Evolutionary conservation across 2,113 vertebrate species (phyloP), one percentile per base, ranked within the genome.

Genomic region (Sterrhoptilus dennistouni): DNA sequence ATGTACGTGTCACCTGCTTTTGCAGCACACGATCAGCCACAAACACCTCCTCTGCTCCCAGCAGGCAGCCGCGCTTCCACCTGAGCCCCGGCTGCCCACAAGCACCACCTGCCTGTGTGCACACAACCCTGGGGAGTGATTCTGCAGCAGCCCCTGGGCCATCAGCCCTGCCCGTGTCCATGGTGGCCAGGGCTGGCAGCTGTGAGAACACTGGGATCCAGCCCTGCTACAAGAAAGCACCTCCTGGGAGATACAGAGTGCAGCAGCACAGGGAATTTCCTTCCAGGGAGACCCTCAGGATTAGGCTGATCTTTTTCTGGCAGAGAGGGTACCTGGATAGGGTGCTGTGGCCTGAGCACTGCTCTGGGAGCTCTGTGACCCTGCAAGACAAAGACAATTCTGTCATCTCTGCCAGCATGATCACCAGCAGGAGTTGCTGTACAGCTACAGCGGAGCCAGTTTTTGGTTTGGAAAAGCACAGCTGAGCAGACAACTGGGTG

Each of bases 361-460:
- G 1, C 29, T 49, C 12, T 29, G 49, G 56, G 18, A 80, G 8
- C 38, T 1, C 2, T 29, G 29, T 21, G 2, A 3, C 44, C 28
- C 38, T 64, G 72, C 42, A 44, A 18, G 25, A 36, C 44, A 27
- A 25, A 53, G 25, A 50, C 61, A 70, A 8, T 33, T 65, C 33
- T 33, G 6, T n/a, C 14, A 54, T 22, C 45, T 56, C 24, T 56
- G 61, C 42, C 42, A 42, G 65, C 68, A 24, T 0, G 2, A 35
- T 8, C 38, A 53, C 10, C 25, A 44, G 8, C 18, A 14, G 1
- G 1, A 70, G 24, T 4, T 38, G 11, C 12, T 66, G 31, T 23
- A 31, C 18, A 25, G 19, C 53, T 80, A 29, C 21, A 29, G 12
- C 0, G 0, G 17, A 14, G 25, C 18, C 9, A 2, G 2, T 0